phyloP scores from a whole-genome alignment of 1,140 invertebrate genomes.

The Drosophila sulfurigaster region DNA sequence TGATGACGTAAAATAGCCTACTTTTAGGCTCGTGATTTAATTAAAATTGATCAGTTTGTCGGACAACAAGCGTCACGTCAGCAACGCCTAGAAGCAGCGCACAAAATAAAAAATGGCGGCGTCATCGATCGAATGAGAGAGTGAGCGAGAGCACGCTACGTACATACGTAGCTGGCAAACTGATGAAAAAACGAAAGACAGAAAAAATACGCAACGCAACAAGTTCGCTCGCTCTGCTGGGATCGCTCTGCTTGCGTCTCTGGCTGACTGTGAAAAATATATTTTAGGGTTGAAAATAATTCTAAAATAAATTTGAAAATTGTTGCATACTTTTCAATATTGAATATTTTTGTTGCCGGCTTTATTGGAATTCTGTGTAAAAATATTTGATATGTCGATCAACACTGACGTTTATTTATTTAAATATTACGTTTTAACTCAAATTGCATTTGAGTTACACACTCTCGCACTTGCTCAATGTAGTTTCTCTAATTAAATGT shows the following conservation, averaged over 20 bases:
- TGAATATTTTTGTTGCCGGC: conserved; percentile 58
- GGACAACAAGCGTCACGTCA: conserved; percentile 62
- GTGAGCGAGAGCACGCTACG: conserved; percentile 59
- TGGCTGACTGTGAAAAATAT: conserved; percentile 54
- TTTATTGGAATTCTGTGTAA: conserved; percentile 26
- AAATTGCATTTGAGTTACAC: conserved; percentile 22
- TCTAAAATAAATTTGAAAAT: conserved; percentile 62
- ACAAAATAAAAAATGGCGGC: conserved; percentile 66
- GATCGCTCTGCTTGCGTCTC: conserved; percentile 4
- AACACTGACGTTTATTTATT: background rate
- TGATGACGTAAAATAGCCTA: conserved; percentile 48
- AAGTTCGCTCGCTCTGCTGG: conserved; percentile 55
- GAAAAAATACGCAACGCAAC: conserved; percentile 48
- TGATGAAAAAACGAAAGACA: conserved; percentile 23
- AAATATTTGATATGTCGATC: background rate
- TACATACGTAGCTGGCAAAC: conserved; percentile 19
- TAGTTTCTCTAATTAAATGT: conserved; percentile 53
- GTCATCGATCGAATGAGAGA: conserved; percentile 41
- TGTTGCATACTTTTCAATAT: conserved; percentile 79
- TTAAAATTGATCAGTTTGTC: conserved; percentile 59
- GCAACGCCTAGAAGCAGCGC: conserved; percentile 82
- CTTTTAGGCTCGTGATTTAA: conserved; percentile 74
- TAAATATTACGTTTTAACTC: conserved; percentile 10
- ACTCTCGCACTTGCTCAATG: conserved; percentile 16
- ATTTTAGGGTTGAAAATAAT: conserved; percentile 73